phyloP scores from a whole-genome alignment of 1,140 invertebrate genomes.

The Drosophila carrolli region DNA sequence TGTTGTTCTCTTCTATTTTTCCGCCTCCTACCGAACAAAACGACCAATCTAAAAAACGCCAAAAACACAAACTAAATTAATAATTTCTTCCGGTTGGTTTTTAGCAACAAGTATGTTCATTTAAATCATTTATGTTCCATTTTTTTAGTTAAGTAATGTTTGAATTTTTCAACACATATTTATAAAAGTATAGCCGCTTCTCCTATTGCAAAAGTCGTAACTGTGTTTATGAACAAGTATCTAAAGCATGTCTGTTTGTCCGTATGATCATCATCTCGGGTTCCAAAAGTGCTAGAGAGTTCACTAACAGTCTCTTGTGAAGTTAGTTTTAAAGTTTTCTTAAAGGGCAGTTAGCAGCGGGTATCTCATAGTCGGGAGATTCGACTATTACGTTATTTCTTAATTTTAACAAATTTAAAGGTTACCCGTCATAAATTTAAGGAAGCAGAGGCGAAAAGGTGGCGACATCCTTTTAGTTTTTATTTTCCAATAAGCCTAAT shows the following conservation, averaged over 20 bases:
- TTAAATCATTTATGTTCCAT: neutral
- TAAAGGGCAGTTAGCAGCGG: neutral
- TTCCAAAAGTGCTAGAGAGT: neutral
- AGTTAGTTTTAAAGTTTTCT: too few relatives aligned
- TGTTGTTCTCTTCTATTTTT: conserved; percentile 73
- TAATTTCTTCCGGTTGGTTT: conserved; percentile 32
- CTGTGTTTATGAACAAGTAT: neutral
- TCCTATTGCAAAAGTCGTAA: neutral
- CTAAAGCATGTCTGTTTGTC: neutral
- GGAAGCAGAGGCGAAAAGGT: neutral
- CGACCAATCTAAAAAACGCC: conserved; percentile 33
- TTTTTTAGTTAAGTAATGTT: conserved; percentile 1
- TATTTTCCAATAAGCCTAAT: too few relatives aligned
- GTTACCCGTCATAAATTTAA: neutral
- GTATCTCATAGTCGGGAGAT: neutral
- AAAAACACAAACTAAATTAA: conserved; percentile 17
- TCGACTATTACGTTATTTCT: neutral
- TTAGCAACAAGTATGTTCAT: conserved; percentile 67
- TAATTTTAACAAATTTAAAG: neutral
- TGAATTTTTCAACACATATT: neutral
- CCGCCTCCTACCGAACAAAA: conserved; percentile 54
- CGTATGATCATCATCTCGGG: neutral
- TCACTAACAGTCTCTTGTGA: neutral
- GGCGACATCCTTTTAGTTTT: too few relatives aligned
- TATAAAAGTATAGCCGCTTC: neutral